Base-by-base conservation (phyloP, 2,888 invertebrate genomes). In the Rosalia funebris region DNA sequence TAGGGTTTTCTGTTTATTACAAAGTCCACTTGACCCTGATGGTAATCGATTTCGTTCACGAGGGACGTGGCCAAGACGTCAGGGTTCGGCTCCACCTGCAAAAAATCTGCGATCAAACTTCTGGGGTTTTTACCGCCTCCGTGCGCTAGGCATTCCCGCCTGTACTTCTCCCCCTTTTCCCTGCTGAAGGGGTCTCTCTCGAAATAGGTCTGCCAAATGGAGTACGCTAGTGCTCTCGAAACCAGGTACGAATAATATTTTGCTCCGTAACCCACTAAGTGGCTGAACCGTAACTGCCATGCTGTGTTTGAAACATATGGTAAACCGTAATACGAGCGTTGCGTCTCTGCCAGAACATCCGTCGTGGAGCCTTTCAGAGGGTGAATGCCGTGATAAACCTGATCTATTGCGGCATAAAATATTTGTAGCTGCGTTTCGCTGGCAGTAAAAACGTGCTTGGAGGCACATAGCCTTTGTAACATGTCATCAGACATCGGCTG, bases 181-280 rank as follows among this genome's bases (percentile, higher is more conserved):
- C 93, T 86, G 76, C 84, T 86, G 46, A 95, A 88, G 0, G 96
- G 96, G 77, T 92, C 89, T 0, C 81, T 77, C 74, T 89, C 86
- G 77, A 98, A 97, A 79, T 92, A 90, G 14, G 87, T 87, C 77
- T 92, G 90, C 98, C 98, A 98, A 65, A 96, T 93, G 84, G 91
- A 90, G 57, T 95, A 92, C 0, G 98, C 96, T 47, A 97, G 88
- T 5, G 96, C 95, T 74, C 94, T 88, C 0, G 98, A 98, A 75
- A 98, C 92, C 65, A 99, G 84, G 83, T 99, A 99, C 0, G 98
- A 93, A 81, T 98, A 99, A 83, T 99, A 99, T 82, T 97, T 98
- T 0, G 98, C 98, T 34, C 99, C 99, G 82, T 99, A 99, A 1
- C 98, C 97, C 2, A 98, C 93, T 54, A 99, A 84, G 82, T 99